Evolutionary conservation across 2,797 vertebrate genomes (phyloP), one percentile per base, ranked within the genome.

Genomic region (Myripristis murdjan): DNA sequence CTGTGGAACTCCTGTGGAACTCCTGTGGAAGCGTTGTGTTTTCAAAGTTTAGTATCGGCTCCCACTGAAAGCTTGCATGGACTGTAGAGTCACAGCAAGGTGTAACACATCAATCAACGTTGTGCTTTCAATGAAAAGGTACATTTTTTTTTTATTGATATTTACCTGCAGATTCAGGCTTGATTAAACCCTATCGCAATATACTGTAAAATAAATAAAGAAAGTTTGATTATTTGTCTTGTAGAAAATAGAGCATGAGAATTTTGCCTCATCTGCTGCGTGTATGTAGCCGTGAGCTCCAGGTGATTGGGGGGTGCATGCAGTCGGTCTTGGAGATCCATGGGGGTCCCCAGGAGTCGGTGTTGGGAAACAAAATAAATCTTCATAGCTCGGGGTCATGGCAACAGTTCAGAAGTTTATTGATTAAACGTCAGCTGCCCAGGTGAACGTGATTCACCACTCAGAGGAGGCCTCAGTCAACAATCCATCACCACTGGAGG

Each of bases 361-460:
- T 84, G 77, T 75, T 78, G 76, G 83, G 79, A 93, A 93, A 84
- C 88, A 86, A 91, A 91, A 92, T 90, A 77, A 92, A 94, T 93
- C 87, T 81, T 87, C 73, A 79, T 83, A 87, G 87, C 82, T 87
- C 51, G 82, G 95, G 97, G 96, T 97, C 95, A 93, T 69, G 92
- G 94, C 95, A 92, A 87, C 90, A 92, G 93, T 93, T 94, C 93
- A 93, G 90, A 90, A 92, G 95, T 92, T 92, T 94, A 98, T 98
- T 91, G 97, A 98, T 97, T 98, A 96, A 93, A 94, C 89, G 96
- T 96, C 97, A 96, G 87, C 93, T 92, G 92, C 89, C 89, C 94
- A 96, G 94, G 96, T 97, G 96, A 94, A 91, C 71, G 93, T 95
- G 94, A 97, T 97, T 96, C 95, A 97, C 96, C 96, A 95, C 91